Evolutionary conservation across 2,113 vertebrate species (phyloP).

Genomic region (Salminus brasiliensis): DNA sequence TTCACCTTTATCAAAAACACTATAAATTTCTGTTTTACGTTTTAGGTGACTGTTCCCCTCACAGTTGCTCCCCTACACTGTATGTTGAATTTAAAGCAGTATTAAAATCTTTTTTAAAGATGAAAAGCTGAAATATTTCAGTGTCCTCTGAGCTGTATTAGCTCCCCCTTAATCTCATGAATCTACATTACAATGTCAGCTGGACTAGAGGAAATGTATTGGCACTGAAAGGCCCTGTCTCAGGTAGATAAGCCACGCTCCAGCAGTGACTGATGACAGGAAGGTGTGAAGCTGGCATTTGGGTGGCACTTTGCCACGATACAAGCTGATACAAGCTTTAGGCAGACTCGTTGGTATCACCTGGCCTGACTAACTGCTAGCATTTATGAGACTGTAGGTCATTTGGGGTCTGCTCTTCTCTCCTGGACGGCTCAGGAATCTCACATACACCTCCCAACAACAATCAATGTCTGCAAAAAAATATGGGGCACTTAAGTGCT

Average conservation of each 20-base stretch:
- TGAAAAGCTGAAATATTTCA: slow-evolving; percentile 16
- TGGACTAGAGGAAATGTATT: neutral
- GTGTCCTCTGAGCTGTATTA: neutral
- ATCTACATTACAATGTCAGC: slow-evolving; percentile 15
- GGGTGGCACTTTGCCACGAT: slow-evolving; percentile 27
- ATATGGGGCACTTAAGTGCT: neutral
- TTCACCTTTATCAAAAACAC: too few relatives aligned
- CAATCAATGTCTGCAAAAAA: slow-evolving; percentile 14
- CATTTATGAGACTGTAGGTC: slow-evolving; percentile 36
- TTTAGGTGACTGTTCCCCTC: too few relatives aligned
- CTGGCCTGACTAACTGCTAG: neutral
- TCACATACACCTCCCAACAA: slow-evolving; percentile 7
- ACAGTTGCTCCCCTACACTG: too few relatives aligned
- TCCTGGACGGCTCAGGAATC: neutral
- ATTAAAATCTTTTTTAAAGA: neutral
- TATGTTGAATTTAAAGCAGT: neutral
- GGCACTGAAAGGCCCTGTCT: neutral
- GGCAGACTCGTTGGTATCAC: slow-evolving; percentile 18
- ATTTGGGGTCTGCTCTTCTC: slow-evolving; percentile 10
- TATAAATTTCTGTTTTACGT: too few relatives aligned
- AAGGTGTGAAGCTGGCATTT: slow-evolving; percentile 21
- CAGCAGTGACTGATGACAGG: slow-evolving; percentile 43
- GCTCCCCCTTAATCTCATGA: slow-evolving; percentile 10
- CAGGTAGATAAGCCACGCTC: slow-evolving; percentile 17
- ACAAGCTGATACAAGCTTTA: slow-evolving; percentile 2